Evolutionary conservation across 1,140 invertebrate species (phyloP).

Genomic region (Steinernema khuongi): DNA sequence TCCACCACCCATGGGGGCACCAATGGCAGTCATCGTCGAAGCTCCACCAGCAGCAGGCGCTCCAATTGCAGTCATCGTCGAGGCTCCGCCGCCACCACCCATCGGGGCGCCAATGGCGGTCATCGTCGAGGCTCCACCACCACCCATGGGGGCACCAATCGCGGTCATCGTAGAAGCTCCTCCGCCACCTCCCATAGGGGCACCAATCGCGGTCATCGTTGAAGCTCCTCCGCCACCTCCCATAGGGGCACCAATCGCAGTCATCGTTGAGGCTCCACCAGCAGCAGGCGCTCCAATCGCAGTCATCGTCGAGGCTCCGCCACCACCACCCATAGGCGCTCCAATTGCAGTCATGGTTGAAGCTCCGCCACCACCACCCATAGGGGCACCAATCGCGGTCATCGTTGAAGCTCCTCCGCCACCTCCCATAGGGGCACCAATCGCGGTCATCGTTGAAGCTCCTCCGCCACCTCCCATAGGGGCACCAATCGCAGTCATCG

Average conservation of each 20-base stretch:
- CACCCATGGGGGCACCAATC: constrained; percentile 2
- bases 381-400: constrained; percentile 21
- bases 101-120: constrained; percentile 13
- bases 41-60: too few relatives aligned
- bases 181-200: background rate
- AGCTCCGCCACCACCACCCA: too few relatives aligned
- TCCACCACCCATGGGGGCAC: background rate
- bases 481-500: constrained; percentile 23
- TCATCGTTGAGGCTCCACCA: constrained; percentile 15
- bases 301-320: background rate
- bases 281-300: constrained; percentile 5
- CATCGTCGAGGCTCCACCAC: constrained; percentile 18
- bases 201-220: constrained; percentile 24
- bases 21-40: constrained; percentile 19
- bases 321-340: constrained; percentile 12
- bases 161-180: constrained; percentile 6
- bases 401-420: constrained; percentile 22
- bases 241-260: constrained; percentile 10
- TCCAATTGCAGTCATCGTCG: background rate
- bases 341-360: constrained; percentile 26
- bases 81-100: too few relatives aligned
- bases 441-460: constrained; percentile 22
- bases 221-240: too few relatives aligned
- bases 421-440: constrained; percentile 22
- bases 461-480: constrained; percentile 10